Conservation (phyloP, 2,797 vertebrate species). For the Lepus townsendii region DNA sequence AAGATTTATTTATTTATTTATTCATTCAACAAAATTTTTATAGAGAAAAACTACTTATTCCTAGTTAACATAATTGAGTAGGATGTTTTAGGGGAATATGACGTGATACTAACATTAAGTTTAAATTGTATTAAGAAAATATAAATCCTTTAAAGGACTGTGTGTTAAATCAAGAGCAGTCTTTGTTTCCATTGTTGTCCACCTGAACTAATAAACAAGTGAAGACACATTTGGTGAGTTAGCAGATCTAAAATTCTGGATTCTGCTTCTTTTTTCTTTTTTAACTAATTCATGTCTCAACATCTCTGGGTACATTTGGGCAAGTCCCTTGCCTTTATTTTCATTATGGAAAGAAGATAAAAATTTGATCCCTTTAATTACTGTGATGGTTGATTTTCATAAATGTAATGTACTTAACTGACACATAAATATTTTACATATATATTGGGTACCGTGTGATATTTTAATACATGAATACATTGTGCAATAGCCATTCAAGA, state of each 20-base stretch:
- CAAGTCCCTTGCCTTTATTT: constrained; percentile 41
- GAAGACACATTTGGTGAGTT: constrained; percentile 10
- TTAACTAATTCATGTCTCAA: constrained; percentile 20
- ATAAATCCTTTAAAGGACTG: not conserved
- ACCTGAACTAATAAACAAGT: constrained; percentile 23
- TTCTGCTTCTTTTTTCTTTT: constrained; percentile 7
- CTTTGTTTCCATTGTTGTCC: not conserved
- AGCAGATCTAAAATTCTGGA: constrained; percentile 16
- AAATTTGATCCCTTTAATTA: constrained; percentile 4
- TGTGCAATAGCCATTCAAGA: too few relatives aligned
- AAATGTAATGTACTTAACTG: too few relatives aligned
- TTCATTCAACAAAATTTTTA: constrained; percentile 6
- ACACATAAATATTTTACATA: too few relatives aligned
- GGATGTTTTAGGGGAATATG: not conserved
- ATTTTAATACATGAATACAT: too few relatives aligned
- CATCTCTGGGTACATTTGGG: not conserved
- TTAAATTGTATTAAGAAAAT: constrained; percentile 53
- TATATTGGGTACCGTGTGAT: too few relatives aligned
- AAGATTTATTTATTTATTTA: too few relatives aligned
- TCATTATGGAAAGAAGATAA: constrained; percentile 18
- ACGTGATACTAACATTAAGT: constrained; percentile 22
- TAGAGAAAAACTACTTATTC: not conserved
- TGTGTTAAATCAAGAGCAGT: not conserved
- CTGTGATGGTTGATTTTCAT: not conserved
- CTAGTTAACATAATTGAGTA: constrained; percentile 14